Evolutionary conservation across 1,140 invertebrate species (phyloP).

Genomic region (Euura lappo): DNA sequence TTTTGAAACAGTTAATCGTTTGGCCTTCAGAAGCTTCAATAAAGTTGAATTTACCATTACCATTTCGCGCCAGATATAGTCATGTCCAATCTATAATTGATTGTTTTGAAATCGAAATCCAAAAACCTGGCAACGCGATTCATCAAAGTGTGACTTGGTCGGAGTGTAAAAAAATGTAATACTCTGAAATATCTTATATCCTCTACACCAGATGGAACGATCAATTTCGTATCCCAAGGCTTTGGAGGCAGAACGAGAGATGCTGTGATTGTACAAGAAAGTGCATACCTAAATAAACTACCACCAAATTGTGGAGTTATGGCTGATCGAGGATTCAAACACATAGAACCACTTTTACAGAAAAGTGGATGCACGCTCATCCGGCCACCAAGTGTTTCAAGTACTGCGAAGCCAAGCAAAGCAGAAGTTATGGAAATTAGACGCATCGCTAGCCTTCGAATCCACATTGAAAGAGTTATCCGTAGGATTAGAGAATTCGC

Average conservation of each 20-base stretch:
- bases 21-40: conserved; percentile 15
- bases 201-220: conserved; percentile 51
- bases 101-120: conserved; percentile 39
- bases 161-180: conserved; percentile 40
- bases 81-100: conserved; percentile 35
- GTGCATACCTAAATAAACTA: conserved; percentile 40
- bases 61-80: conserved; percentile 28
- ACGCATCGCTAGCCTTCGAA: conserved; percentile 51
- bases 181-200: conserved; percentile 54
- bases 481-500: conserved; percentile 47
- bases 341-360: conserved; percentile 35
- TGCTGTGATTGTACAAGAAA: conserved; percentile 43
- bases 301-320: conserved; percentile 34
- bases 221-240: conserved; percentile 53
- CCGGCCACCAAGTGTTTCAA: conserved; percentile 48
- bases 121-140: conserved; percentile 35
- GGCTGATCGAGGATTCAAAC: conserved; percentile 53
- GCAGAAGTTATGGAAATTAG: conserved; percentile 46
- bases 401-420: conserved; percentile 33
- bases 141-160: conserved; percentile 38
- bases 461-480: conserved; percentile 53
- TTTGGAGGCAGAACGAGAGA: conserved; percentile 50
- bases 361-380: conserved; percentile 40
- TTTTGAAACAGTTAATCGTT: conserved; percentile 24
- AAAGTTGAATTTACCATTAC: conserved; percentile 24